Percentiles rank a stretch among this genome's conserved stretches.
These are phyloP conservation scores for Choloepus didactylus DNA, from an alignment of 2,797 vertebrate genomes.

Conservation along the genomic window DNA sequence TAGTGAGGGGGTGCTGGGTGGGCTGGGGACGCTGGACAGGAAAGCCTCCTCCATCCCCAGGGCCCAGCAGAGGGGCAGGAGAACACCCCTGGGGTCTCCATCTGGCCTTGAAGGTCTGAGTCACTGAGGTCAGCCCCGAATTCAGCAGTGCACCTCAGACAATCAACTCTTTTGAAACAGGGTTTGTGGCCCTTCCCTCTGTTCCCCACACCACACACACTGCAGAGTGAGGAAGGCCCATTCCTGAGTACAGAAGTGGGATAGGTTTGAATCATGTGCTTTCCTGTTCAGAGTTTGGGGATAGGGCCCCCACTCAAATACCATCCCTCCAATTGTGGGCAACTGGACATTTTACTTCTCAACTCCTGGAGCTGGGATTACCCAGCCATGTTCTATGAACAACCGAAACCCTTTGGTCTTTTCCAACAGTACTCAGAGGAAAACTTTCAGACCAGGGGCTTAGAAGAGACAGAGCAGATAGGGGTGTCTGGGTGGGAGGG, in stretches of 20 bases:
- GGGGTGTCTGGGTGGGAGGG: background rate
- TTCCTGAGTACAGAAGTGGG: background rate
- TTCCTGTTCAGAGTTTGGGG: background rate
- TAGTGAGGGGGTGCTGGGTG: background rate
- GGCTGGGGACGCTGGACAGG: background rate
- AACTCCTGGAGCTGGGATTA: background rate
- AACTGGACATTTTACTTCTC: background rate
- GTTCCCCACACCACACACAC: background rate
- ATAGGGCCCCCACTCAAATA: background rate
- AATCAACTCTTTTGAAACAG: background rate
- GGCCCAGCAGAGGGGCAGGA: background rate
- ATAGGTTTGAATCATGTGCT: constrained; percentile 27
- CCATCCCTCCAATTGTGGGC: background rate
- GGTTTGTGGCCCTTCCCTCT: background rate
- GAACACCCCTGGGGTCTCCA: background rate
- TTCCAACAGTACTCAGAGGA: background rate
- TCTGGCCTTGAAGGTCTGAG: constrained; percentile 34
- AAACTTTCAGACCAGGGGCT: background rate
- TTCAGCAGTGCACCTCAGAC: constrained; percentile 69
- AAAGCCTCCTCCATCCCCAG: too few species aligned
- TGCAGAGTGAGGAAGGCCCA: background rate
- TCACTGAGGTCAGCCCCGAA: constrained; percentile 35
- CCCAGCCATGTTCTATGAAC: background rate
- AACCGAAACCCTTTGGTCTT: background rate
- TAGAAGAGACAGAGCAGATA: background rate